Evolutionary conservation across 2,888 invertebrate genomes (phyloP), one percentile per base, ranked within the genome.

Genomic region (Drosophila prolongata): DNA sequence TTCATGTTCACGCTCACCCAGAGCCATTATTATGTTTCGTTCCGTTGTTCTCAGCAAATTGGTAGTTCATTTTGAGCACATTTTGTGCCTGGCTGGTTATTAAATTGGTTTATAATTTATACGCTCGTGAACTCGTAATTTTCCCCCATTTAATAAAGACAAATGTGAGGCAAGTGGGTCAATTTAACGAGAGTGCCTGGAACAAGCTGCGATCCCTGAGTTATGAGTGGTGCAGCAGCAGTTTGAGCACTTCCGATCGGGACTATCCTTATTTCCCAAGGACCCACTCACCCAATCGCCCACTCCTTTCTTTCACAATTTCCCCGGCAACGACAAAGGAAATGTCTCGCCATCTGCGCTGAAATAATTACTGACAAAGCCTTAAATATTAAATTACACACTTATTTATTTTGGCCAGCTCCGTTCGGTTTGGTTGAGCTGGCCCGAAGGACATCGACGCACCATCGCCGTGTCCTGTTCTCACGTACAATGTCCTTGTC

Each of bases 351-450:
- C 65, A 76, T 68, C 76, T 79, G 71, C 75, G 75, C 70, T 69
- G 77, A 79, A 86, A 83, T 88, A 86, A 86, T 86, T 86, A 87
- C 80, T 77, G 77, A 76, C 88, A 83, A 80, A 80, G 88, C 74
- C 89, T 75, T 83, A 80, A 83, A 88, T 86, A 86, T 86, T 88
- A 83, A 86, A 88, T 86, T 88, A 88, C 88, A 86, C 80, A 83
- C 77, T 88, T 86, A 83, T 86, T 85, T 88, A 77, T 79, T 79
- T 88, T 83, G 75, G 57, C 74, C 57, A 70, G 73, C 16, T 55
- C 52, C 38, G 43, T 46, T 19, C 19, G 19, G 61, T 8, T 59
- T 40, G 13, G 49, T 56, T 46, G 35, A 49, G 49, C 35, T 49
- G 1, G 13, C 13, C 1, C 71, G 46, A 71, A 71, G 62, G 71